A percentile compares a stretch with the other conserved stretches of the same genome.
phyloP scores from a whole-genome alignment of 2,888 invertebrate genomes.

The Notodonta dromedarius region DNA sequence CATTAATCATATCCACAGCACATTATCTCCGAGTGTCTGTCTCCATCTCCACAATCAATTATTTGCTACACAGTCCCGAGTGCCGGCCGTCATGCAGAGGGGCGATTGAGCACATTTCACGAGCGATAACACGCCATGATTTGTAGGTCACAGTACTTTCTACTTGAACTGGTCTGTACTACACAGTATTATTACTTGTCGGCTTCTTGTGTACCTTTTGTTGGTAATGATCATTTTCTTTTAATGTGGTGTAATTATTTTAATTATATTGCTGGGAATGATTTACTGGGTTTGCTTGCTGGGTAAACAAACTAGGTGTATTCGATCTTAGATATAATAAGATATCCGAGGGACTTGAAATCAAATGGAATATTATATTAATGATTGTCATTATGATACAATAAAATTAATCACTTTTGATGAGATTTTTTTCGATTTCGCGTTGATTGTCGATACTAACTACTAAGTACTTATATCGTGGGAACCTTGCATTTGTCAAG shows the following conservation, averaged over 20 bases:
- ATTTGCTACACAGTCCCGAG: slow-evolving; percentile 4
- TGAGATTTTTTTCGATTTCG: too few relatives aligned
- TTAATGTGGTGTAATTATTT: neutral
- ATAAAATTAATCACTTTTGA: too few relatives aligned
- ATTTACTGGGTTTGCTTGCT: too few relatives aligned
- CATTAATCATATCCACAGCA: slow-evolving; percentile 1
- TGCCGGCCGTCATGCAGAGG: neutral
- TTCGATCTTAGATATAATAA: too few relatives aligned
- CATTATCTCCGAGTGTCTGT: neutral
- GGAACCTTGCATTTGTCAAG: too few relatives aligned
- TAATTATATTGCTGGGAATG: neutral
- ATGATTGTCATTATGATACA: too few relatives aligned
- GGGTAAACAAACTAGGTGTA: too few relatives aligned
- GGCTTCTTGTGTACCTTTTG: slow-evolving; percentile 19
- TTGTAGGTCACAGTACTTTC: slow-evolving; percentile 59
- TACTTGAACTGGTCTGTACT: slow-evolving; percentile 44
- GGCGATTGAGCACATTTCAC: slow-evolving; percentile 37
- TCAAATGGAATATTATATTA: too few relatives aligned
- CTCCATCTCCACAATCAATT: slow-evolving; percentile 3
- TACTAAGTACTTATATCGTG: too few relatives aligned
- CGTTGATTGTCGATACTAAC: too few relatives aligned
- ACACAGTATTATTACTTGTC: slow-evolving; percentile 41
- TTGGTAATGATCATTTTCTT: neutral
- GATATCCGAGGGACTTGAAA: too few relatives aligned
- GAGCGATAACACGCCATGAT: slow-evolving; percentile 38